Base-by-base conservation (phyloP, 2,888 invertebrate species). In the Cryptocephalus moraei region DNA sequence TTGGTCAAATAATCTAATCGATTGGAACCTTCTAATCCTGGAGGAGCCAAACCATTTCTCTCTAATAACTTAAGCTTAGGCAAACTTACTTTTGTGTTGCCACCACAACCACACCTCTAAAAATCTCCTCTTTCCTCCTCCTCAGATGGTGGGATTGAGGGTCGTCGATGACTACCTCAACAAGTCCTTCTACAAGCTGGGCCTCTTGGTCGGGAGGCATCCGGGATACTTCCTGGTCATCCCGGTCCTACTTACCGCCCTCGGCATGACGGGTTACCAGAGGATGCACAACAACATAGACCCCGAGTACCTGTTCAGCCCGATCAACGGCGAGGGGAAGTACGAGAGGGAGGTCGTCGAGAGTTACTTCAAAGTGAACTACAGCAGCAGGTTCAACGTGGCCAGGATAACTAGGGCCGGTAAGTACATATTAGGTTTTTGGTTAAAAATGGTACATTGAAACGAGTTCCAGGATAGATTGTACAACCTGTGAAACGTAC, bases 281-380 rank as follows among this genome's bases (percentile, higher is more conserved):
- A 78, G 81, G 67, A 78, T 92, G 49, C 75, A 84, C 66, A 91
- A 91, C 72, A 89, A 91, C 73, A 91, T 91, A 73, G 92, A 92
- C 70, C 92, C 92, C 1, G 92, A 92, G 68, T 93, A 92, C 71
- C 76, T 93, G 12, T 93, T 92, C 74, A 90, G 91, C 34, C 93
- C 93, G 0, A 77, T 89, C 54, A 84, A 87, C 61, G 92, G 92
- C 0, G 86, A 85, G 57, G 91, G 89, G 10, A 90, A 90, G 70
- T 68, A 75, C 41, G 92, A 92, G 66, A 76, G 92, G 56, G 79
- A 82, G 31, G 79, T 89, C 44, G 88, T 91, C 10, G 91, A 92
- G 64, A 78, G 81, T 56, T 78, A 80, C 62, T 93, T 93, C 71
- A 90, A 88, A 74, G 86, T 90, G 49, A 91, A 92, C 69, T 91